Evolutionary conservation across 2,888 invertebrate species (phyloP), one percentile per base, ranked within the genome.

Genomic region (Cerastoderma edule): DNA sequence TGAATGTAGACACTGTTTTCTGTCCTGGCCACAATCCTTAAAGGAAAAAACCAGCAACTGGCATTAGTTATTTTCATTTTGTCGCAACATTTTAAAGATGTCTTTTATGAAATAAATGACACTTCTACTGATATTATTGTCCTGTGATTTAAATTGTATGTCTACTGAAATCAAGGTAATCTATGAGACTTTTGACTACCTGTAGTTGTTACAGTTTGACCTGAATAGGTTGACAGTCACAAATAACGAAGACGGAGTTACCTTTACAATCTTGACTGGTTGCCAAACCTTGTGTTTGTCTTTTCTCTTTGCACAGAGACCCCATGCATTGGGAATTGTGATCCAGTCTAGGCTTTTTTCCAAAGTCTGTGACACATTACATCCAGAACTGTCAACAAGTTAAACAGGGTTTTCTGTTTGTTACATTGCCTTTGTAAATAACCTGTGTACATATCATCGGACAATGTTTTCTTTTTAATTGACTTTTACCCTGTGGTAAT

Each of bases 321-420:
- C 60, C 50, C 60, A 35, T 60, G 39, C 60, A 60, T 60, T 60
- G 60, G 35, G 35, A n/a, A n/a, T n/a, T n/a, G n/a, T n/a, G 24
- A n/a, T 27, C 32, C 39, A 60, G 60, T 60, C 60, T 60, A 44
- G 39, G 50, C 10, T 22, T 1, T 5, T 8, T 60, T 39, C 60
- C 22, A 60, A 16, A 10, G 24, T 39, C 39, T 60, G 35, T 60
- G 60, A 60, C 60, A 60, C 39, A 39, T 60, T 60, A 60, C 60
- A 60, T 60, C 39, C 13, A 60, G n/a, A 24, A 60, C 39, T 60
- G 60, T 60, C 60, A 60, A 60, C 60, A 60, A 60, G 22, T 60
- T 60, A 60, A 60, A 60, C 33, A 39, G 39, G 22, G 35, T 60
- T 60, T 60, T n/a, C 3, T 60, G 35, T 60, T 60, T 60, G 35